phyloP scores from a whole-genome alignment of 30 jellyfish, hydroid and myxozoan species.

The Mastigias papua region DNA sequence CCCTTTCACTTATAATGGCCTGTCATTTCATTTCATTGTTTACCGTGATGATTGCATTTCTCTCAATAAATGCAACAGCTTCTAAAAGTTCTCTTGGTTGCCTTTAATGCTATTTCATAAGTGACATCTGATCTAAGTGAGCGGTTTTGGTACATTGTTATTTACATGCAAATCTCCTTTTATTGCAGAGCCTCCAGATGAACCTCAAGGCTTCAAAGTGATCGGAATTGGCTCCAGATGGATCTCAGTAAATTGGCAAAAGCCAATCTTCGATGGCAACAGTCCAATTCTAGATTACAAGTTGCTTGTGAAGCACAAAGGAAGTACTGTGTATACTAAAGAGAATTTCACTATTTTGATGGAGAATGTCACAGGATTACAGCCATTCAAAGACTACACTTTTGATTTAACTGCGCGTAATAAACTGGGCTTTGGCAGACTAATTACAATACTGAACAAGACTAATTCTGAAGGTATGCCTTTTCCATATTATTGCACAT shows the following conservation, averaged over 20 bases:
- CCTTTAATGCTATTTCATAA: too few species aligned
- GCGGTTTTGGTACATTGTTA: too few species aligned
- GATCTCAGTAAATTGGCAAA: slow-evolving; percentile 13
- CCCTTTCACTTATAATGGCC: too few species aligned
- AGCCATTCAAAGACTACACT: slow-evolving; percentile 36
- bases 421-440: slow-evolving; percentile 2
- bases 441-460: background rate
- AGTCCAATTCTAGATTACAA: background rate
- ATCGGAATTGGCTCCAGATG: background rate
- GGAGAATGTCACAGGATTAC: slow-evolving; percentile 8
- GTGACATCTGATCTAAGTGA: background rate
- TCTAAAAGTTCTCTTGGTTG: too few species aligned
- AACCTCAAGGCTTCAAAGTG: background rate
- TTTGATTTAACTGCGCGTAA: slow-evolving; percentile 24
- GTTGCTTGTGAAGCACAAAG: background rate
- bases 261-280: slow-evolving; percentile 36
- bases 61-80: too few species aligned
- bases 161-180: background rate
- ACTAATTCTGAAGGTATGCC: slow-evolving; percentile 35
- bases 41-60: too few species aligned
- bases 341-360: background rate
- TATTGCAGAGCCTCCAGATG: slow-evolving; percentile 24
- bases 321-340: background rate
- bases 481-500: background rate
- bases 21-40: too few species aligned